Evolutionary conservation across 2,888 invertebrate genomes (phyloP).

Genomic region (Spodoptera littoralis): DNA sequence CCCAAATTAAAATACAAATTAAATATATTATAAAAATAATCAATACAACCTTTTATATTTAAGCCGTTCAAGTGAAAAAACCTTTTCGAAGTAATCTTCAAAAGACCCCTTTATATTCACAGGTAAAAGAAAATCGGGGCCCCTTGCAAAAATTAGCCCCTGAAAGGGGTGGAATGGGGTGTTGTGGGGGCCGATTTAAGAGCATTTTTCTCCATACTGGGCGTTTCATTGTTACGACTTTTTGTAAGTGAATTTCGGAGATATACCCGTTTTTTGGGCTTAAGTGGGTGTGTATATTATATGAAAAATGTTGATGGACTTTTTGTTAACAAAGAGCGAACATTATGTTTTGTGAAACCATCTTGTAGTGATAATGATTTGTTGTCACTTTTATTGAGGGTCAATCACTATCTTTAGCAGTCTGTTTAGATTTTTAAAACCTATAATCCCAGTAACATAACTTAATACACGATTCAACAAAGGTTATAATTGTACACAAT

Average conservation of each 20-base stretch:
- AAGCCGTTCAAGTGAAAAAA: slow-evolving; percentile 69
- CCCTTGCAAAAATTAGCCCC: slow-evolving; percentile 83
- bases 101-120: slow-evolving; percentile 63
- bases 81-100: slow-evolving; percentile 69
- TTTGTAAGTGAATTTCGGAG: slow-evolving; percentile 83
- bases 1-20: slow-evolving; percentile 41
- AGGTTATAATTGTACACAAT: too few species aligned
- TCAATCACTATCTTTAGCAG: too few species aligned
- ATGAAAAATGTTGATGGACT: slow-evolving; percentile 2
- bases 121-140: slow-evolving; percentile 83
- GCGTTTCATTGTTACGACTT: slow-evolving; percentile 74
- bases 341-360: too few species aligned
- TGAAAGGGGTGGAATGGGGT: slow-evolving; percentile 49
- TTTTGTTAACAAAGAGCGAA: neutral
- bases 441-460: too few species aligned
- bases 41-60: slow-evolving; percentile 48
- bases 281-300: slow-evolving; percentile 4
- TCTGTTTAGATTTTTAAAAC: too few species aligned
- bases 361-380: too few species aligned
- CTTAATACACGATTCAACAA: too few species aligned
- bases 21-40: slow-evolving; percentile 35
- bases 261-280: slow-evolving; percentile 60
- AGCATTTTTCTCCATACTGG: slow-evolving; percentile 78
- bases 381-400: too few species aligned
- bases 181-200: slow-evolving; percentile 56